These are phyloP conservation scores for Notoglanidium macrostoma DNA, from an alignment of 2,797 vertebrate genomes.

Conservation along the genomic window DNA sequence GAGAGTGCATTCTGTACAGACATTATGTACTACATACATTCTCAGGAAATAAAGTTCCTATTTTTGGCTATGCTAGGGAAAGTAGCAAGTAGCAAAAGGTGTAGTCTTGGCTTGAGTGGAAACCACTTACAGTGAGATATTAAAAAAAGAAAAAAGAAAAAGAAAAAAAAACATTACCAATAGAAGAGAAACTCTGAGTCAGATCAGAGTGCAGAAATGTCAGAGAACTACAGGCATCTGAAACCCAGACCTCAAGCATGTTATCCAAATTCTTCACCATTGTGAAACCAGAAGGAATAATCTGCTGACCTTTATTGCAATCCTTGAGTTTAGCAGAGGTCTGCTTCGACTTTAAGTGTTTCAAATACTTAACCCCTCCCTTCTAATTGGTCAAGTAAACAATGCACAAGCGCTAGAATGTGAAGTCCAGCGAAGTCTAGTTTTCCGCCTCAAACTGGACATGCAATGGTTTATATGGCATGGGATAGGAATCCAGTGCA, in stretches of 20 bases:
- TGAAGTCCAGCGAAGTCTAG: background rate
- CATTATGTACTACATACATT: background rate
- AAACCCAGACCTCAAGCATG: background rate
- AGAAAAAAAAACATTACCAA: background rate
- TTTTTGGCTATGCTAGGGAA: background rate
- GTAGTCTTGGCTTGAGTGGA: background rate
- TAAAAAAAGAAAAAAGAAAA: background rate
- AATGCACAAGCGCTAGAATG: slow-evolving; percentile 29
- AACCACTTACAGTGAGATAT: background rate
- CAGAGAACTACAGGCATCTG: background rate
- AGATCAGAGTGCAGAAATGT: background rate
- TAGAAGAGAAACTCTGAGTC: background rate
- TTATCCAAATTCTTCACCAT: slow-evolving; percentile 31
- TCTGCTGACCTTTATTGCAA: background rate
- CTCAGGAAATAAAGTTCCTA: background rate
- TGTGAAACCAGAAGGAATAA: slow-evolving; percentile 28
- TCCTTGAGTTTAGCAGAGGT: background rate
- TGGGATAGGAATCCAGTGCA: background rate
- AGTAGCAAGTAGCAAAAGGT: slow-evolving; percentile 8
- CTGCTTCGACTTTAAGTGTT: slow-evolving; percentile 12
- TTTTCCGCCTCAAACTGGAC: slow-evolving; percentile 4
- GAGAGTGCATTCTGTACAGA: background rate
- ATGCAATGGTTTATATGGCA: background rate
- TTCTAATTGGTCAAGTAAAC: slow-evolving; percentile 35
- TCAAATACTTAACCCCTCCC: slow-evolving; percentile 12